Percentiles rank a stretch among this genome's conserved stretches.
These are phyloP conservation scores for Dasyprocta punctata DNA, from an alignment of 2,113 vertebrate species.

Conservation along the genomic window DNA sequence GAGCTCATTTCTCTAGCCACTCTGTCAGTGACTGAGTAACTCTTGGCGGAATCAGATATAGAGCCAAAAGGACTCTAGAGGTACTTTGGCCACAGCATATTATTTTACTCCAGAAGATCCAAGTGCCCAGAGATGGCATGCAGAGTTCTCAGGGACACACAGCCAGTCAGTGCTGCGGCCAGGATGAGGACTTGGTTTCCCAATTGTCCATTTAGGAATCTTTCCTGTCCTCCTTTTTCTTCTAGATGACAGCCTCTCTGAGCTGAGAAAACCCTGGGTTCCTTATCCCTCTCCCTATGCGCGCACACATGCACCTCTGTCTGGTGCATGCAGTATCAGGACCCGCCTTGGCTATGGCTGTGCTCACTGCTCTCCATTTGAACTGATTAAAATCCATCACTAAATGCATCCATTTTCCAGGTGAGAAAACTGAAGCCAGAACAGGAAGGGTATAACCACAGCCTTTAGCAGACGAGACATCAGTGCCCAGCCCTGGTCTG, in stretches of 20 bases:
- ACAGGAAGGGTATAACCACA: background rate
- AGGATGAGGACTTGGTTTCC: background rate
- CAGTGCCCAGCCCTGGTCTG: background rate
- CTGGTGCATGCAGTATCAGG: accelerated
- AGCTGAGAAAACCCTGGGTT: background rate
- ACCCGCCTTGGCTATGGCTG: background rate
- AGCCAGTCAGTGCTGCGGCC: accelerated
- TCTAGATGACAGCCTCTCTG: background rate
- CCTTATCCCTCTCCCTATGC: background rate
- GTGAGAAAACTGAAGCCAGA: background rate
- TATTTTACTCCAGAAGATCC: background rate
- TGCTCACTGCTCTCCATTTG: accelerated
- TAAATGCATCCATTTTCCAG: background rate
- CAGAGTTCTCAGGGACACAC: background rate
- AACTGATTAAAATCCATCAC: too few species aligned
- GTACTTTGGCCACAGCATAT: background rate
- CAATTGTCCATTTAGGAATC: background rate
- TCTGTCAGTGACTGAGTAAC: accelerated
- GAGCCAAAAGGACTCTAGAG: accelerated
- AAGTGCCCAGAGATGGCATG: accelerated
- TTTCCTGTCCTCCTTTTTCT: background rate
- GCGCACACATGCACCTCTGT: too few species aligned
- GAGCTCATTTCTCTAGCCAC: background rate
- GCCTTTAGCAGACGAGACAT: background rate
- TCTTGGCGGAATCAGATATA: background rate